Base-by-base conservation (phyloP, 1,140 invertebrate species). In the Drosophila nannoptera region DNA sequence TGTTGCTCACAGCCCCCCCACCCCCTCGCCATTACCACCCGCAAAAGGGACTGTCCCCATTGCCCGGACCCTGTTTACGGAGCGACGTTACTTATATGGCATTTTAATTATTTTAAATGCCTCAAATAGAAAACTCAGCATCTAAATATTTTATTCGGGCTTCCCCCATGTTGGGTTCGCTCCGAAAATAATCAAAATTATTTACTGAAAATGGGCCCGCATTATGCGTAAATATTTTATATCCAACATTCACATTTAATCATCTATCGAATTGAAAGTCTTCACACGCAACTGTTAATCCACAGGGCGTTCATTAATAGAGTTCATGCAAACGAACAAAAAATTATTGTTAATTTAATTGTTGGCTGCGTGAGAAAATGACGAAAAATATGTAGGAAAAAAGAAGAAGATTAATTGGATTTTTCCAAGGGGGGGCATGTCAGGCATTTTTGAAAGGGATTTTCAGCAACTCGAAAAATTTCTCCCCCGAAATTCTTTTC, bases 81-180 rank as follows among this genome's bases (percentile, higher is more conserved):
- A 66, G 55, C 38, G 38, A 14, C 22, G 9, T 16, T 65, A 60
- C 78, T 69, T 82, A 78, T 75, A 75, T 78, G 68, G 72, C 48
- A 73, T 75, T 84, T 84, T 83, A 78, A 84, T 84, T 83, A 73
- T 75, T 78, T 83, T 78, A 75, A 78, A 84, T 84, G 52, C 50
- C 9, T 14, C 49, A 54, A 67, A 67, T 60, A 60, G 55, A 48
- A 66, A 71, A 65, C 45, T 52, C 32, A 38, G 54, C 65, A 60
- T 42, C 12, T 14, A n/a, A 43, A 48, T 38, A 31, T 32, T 49
- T 38, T 7, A n/a, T 14, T 42, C 9, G 9, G 29, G 0, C 31
- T n/a, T 5, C 22, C 29, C 6, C 29, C 29, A 4, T 7, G 11
- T 35, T 52, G 33, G 12, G 42, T n/a, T 9, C 16, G 22, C 22